Evolutionary conservation across 2,113 vertebrate species (phyloP).

Genomic region (Phodopus roborovskii): DNA sequence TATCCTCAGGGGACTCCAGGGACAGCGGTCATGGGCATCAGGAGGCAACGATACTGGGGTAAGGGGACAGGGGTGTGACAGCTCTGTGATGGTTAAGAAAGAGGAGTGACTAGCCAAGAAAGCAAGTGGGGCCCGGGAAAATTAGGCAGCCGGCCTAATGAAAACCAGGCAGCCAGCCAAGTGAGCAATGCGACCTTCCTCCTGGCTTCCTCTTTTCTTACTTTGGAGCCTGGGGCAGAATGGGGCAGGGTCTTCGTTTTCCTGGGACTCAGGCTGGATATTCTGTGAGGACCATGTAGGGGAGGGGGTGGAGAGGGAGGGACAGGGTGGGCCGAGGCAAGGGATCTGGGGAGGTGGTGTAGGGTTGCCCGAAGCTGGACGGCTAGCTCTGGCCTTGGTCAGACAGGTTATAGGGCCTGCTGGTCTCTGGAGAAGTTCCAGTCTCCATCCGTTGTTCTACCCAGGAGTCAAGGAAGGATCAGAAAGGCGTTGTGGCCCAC

Average conservation of each 20-base stretch:
- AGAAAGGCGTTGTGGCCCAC: background rate
- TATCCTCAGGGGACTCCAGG: background rate
- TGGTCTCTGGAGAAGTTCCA: background rate
- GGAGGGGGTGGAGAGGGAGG: background rate
- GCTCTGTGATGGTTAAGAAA: slow-evolving; percentile 64
- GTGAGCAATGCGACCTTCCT: slow-evolving; percentile 68
- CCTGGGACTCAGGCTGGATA: background rate
- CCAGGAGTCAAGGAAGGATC: background rate
- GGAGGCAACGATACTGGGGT: background rate
- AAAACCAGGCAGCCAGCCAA: slow-evolving; percentile 77
- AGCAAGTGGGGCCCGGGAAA: slow-evolving; percentile 73
- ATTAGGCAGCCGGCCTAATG: slow-evolving; percentile 78
- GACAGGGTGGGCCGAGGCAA: accelerated
- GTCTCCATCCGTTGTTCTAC: accelerated
- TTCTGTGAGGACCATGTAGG: background rate
- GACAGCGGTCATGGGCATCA: background rate
- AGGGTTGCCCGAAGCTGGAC: background rate
- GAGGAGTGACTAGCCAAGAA: slow-evolving; percentile 58
- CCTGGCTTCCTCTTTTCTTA: slow-evolving; percentile 27
- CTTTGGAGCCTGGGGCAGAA: background rate
- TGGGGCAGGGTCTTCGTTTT: slow-evolving; percentile 15
- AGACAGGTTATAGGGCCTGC: background rate
- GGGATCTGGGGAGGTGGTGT: accelerated
- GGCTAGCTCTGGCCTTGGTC: background rate
- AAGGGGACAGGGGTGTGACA: background rate